Base-by-base conservation (phyloP, 2,113 vertebrate genomes). In the Dromaius novaehollandiae region DNA sequence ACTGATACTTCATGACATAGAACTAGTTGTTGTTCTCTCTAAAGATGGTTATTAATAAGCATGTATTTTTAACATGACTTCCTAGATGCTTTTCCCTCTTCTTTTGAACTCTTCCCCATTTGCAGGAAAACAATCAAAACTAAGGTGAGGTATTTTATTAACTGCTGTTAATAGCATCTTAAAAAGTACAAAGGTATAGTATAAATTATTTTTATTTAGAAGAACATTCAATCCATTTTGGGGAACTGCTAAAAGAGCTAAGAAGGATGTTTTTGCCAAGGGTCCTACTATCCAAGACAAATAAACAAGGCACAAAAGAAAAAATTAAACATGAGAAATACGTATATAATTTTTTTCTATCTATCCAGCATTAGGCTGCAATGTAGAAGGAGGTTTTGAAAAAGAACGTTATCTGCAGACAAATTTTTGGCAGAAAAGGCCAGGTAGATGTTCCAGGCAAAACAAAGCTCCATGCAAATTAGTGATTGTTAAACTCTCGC, bases 221-320 rank as follows among this genome's bases (percentile, higher is more conserved):
- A 71, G 91, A 91, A 32, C 32, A 2, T 30, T 70, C 36, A 50
- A 20, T 18, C 15, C 2, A 21, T 76, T 81, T 58, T 13, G 87
- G 18, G 40, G 34, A 20, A 48, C 8, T 71, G 70, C 63, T 82
- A 20, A 53, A 36, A 58, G 22, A n/a, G 6, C 44, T 63, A 74
- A 48, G 64, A 92, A 61, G 22, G 6, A 26, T 22, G 38, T 53
- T 66, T 30, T 38, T 69, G 76, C 76, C n/a, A 22, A 36, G 25
- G 19, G 13, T 42, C 22, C 13, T 6, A 20, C 8, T 66, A 58
- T 0, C 20, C n/a, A 85, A 71, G 78, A 44, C 11, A 75, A 91
- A 66, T 25, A 68, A 5, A 63, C 0, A 40, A 0, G 11, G 20
- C 55, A 71, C 15, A 36, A 17, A 5, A 16, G 34, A n/a, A 48